Evolutionary conservation across 2,888 invertebrate species (phyloP), one percentile per base, ranked within the genome.

Genomic region (Hipparchia sbordonii): DNA sequence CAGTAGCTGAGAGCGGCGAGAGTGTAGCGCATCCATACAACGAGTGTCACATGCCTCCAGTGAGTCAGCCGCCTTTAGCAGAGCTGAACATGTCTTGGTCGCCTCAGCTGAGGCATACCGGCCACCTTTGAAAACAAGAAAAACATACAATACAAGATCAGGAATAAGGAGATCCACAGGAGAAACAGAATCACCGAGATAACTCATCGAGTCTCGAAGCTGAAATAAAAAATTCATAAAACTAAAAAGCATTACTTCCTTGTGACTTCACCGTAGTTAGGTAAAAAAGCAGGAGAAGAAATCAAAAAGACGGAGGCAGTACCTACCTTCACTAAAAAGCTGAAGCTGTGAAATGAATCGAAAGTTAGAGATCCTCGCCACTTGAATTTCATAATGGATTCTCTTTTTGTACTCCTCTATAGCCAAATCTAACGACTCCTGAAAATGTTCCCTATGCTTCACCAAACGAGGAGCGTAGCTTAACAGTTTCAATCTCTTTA

Each of bases 341-440:
- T 82, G 85, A 3, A 92, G 78, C 56, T 85, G 80, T 6, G 86
- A 80, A 74, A 90, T 78, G 68, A 88, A 89, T 9, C 86, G 82
- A n/a, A 89, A 81, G 75, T 90, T 92, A 0, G 91, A 85, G 56
- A 90, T 85, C n/a, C 91, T 84, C 9, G 83, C 90, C 59, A 85
- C 84, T 76, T 92, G 92, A 65, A 91, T 76, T n/a, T 84, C 80
- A 39, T 85, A 77, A 48, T 87, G 83, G 0, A 88, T 67, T n/a
- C 80, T 74, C 45, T 73, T 80, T 72, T 86, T 90, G 74, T 79
- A 85, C 0, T 79, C 75, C 5, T 78, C 81, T 13, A 88, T 70
- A 2, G 82, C 84, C 7, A 60, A 63, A 61, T 85, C 79, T 39
- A 92, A 79, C 12, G 91, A 92, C 4, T 86, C 85, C 63, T 87